Conservation (phyloP, 2,113 vertebrate genomes). For the Chrysemys picta region DNA sequence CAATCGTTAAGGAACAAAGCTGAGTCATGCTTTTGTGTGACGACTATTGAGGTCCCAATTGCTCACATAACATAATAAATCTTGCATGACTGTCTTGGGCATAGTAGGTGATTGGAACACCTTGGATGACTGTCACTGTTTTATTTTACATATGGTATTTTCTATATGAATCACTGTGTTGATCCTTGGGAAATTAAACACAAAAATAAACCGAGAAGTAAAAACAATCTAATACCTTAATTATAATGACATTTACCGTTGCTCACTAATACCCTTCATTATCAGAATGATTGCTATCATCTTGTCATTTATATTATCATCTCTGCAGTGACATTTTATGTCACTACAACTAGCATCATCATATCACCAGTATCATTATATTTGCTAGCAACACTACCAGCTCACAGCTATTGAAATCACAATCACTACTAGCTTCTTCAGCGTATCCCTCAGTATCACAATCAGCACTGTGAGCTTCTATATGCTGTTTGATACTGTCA, state of each 20-base stretch:
- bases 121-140: neutral
- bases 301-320: neutral
- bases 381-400: neutral
- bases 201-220: constrained; percentile 8
- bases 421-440: neutral
- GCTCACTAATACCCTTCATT: neutral
- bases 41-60: neutral
- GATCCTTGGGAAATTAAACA: neutral
- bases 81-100: neutral
- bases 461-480: neutral
- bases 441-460: neutral
- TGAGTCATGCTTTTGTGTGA: neutral
- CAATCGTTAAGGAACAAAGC: neutral
- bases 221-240: neutral
- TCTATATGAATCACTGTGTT: neutral
- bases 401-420: neutral
- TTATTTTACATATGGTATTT: neutral
- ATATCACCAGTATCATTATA: neutral
- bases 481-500: neutral
- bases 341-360: neutral
- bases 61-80: neutral
- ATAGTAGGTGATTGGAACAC: neutral
- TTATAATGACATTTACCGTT: neutral
- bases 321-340: neutral
- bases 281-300: neutral